phyloP scores from a whole-genome alignment of 2,888 invertebrate species.

The Ametastegia equiseti region DNA sequence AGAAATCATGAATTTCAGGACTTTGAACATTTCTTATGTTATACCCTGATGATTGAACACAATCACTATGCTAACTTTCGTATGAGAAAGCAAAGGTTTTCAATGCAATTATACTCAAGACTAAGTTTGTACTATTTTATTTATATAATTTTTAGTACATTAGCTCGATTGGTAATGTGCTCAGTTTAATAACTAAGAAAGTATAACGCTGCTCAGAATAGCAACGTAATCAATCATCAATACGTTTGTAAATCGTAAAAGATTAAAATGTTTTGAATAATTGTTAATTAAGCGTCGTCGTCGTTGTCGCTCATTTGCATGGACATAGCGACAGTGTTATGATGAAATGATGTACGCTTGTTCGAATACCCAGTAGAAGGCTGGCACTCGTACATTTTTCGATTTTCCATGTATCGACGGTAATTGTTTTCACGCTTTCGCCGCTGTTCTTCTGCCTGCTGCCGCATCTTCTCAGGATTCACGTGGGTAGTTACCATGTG shows the following conservation, averaged over 20 bases:
- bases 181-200: conserved; percentile 16
- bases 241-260: conserved; percentile 30
- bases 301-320: conserved; percentile 41
- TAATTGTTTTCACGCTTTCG: conserved; percentile 73
- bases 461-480: conserved; percentile 73
- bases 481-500: conserved; percentile 81
- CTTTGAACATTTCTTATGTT: too few species aligned
- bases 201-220: background rate
- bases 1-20: background rate
- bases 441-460: conserved; percentile 74
- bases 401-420: conserved; percentile 72
- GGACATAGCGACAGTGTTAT: conserved; percentile 7
- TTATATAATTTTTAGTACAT: conserved; percentile 29
- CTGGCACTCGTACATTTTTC: conserved; percentile 73
- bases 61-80: background rate
- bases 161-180: conserved; percentile 22
- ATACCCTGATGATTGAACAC: too few species aligned
- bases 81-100: background rate
- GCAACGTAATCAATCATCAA: background rate
- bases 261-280: background rate
- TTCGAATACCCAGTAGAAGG: conserved; percentile 46
- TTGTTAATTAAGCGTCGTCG: conserved; percentile 17
- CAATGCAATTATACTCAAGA: background rate
- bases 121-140: conserved; percentile 37
- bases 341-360: conserved; percentile 38